Conservation (phyloP, 1,140 invertebrate genomes). For the Diachasmimorpha longicaudata region DNA sequence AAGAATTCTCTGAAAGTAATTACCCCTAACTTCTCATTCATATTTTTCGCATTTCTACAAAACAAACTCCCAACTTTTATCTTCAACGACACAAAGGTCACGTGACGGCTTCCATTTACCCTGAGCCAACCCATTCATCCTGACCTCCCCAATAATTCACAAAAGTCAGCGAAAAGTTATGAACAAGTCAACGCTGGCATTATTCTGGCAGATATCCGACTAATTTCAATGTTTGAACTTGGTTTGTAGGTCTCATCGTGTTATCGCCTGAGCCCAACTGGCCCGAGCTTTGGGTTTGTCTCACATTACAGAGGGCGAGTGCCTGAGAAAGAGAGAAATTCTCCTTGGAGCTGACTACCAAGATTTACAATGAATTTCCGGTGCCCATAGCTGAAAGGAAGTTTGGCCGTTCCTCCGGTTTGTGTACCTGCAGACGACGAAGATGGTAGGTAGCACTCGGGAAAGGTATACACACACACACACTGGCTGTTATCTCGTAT, state of each 20-base stretch:
- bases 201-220: not conserved
- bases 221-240: constrained; percentile 15
- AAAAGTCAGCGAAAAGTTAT: constrained; percentile 4
- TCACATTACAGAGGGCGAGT: not conserved
- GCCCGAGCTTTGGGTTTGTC: not conserved
- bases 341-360: constrained; percentile 48
- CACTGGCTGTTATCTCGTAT: constrained; percentile 44
- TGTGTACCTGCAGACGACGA: constrained; percentile 36
- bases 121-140: not conserved
- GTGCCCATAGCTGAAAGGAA: constrained; percentile 54
- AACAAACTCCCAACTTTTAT: too few relatives aligned
- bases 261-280: constrained; percentile 30
- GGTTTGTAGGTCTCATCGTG: constrained; percentile 27
- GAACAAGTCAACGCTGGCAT: not conserved
- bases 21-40: too few relatives aligned
- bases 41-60: too few relatives aligned
- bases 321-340: constrained; percentile 20
- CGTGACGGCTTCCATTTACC: too few relatives aligned
- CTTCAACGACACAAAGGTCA: too few relatives aligned
- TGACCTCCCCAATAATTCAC: not conserved
- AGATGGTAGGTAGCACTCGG: constrained; percentile 30
- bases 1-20: too few relatives aligned
- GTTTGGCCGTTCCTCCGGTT: constrained; percentile 50
- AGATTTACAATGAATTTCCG: constrained; percentile 63
- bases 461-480: constrained; percentile 18